Evolutionary conservation across 1,140 invertebrate species (phyloP).

Genomic region (Dysdera silvatica): DNA sequence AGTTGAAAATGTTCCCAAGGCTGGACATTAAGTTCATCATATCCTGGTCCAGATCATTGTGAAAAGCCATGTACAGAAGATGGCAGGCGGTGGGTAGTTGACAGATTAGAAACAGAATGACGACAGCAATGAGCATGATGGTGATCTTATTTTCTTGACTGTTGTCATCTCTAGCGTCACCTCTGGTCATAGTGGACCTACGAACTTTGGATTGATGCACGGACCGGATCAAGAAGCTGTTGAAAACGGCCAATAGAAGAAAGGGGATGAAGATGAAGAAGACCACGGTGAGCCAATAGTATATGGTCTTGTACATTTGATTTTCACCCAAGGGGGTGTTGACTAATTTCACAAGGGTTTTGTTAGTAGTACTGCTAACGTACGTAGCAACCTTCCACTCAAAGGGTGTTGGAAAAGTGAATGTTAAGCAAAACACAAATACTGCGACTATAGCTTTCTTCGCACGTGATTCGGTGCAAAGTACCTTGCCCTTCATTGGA

Average conservation of each 20-base stretch:
- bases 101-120: slow-evolving; percentile 63
- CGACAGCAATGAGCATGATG: slow-evolving; percentile 64
- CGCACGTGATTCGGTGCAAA: slow-evolving; percentile 55
- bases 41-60: slow-evolving; percentile 37
- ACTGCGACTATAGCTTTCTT: slow-evolving; percentile 54
- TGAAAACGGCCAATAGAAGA: slow-evolving; percentile 58
- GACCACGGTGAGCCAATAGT: slow-evolving; percentile 58
- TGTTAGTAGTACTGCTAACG: slow-evolving; percentile 33
- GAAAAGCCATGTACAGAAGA: slow-evolving; percentile 49
- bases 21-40: slow-evolving; percentile 45
- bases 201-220: slow-evolving; percentile 53
- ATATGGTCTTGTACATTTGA: slow-evolving; percentile 53
- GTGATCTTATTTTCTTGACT: slow-evolving; percentile 64
- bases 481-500: slow-evolving; percentile 62
- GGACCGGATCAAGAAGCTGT: slow-evolving; percentile 59
- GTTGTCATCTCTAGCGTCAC: slow-evolving; percentile 31
- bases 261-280: slow-evolving; percentile 61
- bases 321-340: slow-evolving; percentile 47
- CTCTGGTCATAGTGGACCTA: slow-evolving; percentile 50
- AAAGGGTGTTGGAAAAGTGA: slow-evolving; percentile 57
- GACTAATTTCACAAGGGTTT: slow-evolving; percentile 3
- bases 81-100: slow-evolving; percentile 58
- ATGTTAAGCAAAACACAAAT: slow-evolving; percentile 56
- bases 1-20: slow-evolving; percentile 63
- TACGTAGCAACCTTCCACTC: slow-evolving; percentile 48